These are phyloP conservation scores for Vollenhovia emeryi DNA, from an alignment of 1,140 invertebrate genomes.

Conservation along the genomic window DNA sequence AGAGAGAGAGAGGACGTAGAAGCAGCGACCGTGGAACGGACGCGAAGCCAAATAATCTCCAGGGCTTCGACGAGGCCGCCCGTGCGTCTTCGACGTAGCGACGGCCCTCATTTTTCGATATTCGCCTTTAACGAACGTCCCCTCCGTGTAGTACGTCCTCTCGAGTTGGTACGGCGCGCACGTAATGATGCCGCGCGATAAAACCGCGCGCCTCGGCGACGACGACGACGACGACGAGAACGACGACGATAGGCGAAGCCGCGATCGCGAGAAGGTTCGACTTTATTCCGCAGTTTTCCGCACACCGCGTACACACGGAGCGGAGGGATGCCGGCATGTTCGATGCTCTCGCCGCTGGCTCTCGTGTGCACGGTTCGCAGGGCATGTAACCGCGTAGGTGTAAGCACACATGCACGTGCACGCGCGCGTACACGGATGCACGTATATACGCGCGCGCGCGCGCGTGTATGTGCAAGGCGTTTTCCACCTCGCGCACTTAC, in stretches of 20 bases:
- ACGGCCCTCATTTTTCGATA: constrained; percentile 49
- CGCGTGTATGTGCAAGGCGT: constrained; percentile 54
- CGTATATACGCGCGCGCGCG: neutral
- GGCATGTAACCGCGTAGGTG: constrained; percentile 70
- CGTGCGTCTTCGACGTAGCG: constrained; percentile 29
- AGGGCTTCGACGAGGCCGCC: neutral
- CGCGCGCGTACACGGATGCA: neutral
- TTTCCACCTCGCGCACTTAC: constrained; percentile 63
- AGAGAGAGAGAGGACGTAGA: neutral
- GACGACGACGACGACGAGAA: neutral
- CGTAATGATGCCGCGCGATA: constrained; percentile 59
- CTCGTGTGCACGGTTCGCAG: constrained; percentile 62
- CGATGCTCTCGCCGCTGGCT: constrained; percentile 57
- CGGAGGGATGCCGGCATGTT: constrained; percentile 50
- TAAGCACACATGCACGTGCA: constrained; percentile 59
- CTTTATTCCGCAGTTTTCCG: constrained; percentile 59
- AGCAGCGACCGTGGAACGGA: neutral
- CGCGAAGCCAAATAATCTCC: constrained; percentile 18
- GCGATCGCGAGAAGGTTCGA: constrained; percentile 37
- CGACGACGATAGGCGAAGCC: constrained; percentile 2
- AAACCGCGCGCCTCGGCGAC: constrained; percentile 45
- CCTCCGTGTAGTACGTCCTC: constrained; percentile 50
- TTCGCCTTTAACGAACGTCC: constrained; percentile 58
- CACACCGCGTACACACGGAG: constrained; percentile 51
- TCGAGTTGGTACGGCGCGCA: constrained; percentile 54